phyloP scores from a whole-genome alignment of 2,888 invertebrate species.

The Ramazzottius varieornatus region DNA sequence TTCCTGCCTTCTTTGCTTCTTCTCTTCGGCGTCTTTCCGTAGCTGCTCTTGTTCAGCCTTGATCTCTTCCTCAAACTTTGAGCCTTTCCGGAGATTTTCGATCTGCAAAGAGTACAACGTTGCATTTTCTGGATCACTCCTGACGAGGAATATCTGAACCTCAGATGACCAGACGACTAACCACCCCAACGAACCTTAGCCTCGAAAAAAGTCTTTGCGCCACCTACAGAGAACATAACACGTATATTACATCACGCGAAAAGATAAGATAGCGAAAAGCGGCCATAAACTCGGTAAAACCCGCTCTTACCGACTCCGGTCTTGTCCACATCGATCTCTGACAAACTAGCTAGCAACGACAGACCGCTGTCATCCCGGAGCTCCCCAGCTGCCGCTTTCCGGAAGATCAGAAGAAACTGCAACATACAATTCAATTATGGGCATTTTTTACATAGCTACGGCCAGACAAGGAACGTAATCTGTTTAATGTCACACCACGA shows the following conservation, averaged over 20 bases:
- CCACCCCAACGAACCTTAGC: slow-evolving; percentile 37
- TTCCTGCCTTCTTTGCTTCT: slow-evolving; percentile 45
- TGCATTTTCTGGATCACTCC: background rate
- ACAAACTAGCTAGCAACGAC: slow-evolving; percentile 52
- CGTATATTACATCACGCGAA: no score
- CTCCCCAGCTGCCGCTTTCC: slow-evolving; percentile 74
- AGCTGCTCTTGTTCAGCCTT: slow-evolving; percentile 68
- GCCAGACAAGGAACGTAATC: no score
- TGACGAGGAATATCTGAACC: background rate
- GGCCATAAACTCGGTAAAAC: no score
- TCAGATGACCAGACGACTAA: background rate
- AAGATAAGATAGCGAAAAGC: no score
- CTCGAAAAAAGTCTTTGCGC: slow-evolving; percentile 81
- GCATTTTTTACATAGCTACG: no score
- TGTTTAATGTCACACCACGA: no score
- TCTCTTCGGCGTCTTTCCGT: slow-evolving; percentile 53
- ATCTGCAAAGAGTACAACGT: slow-evolving; percentile 30
- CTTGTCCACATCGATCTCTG: slow-evolving; percentile 73
- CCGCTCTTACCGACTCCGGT: no score
- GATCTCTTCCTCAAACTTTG: slow-evolving; percentile 75
- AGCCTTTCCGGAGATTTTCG: slow-evolving; percentile 48
- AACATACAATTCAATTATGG: slow-evolving; percentile 9
- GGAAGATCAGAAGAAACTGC: slow-evolving; percentile 35
- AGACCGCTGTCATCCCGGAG: slow-evolving; percentile 59
- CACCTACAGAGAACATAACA: no score